Evolutionary conservation across 1,140 invertebrate species (phyloP).

Genomic region (Coelopa frigida): DNA sequence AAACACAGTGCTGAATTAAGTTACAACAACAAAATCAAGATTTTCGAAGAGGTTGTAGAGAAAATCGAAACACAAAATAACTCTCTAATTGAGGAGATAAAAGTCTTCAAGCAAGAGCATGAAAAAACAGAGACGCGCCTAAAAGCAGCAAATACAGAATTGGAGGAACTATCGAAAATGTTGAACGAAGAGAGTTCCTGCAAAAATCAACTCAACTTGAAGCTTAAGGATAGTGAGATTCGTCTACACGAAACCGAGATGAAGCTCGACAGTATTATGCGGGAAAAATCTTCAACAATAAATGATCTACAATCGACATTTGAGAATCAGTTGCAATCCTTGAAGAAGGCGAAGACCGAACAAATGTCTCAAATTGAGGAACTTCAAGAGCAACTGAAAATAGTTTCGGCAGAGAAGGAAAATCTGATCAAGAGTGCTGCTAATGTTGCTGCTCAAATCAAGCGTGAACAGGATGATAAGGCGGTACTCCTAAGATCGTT

Average conservation of each 20-base stretch:
- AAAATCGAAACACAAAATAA: conserved; percentile 8
- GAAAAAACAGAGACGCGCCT: conserved; percentile 1
- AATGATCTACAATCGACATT: neutral
- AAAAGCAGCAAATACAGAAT: conserved; percentile 6
- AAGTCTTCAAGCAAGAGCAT: conserved; percentile 8
- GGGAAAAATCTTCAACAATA: too few relatives aligned
- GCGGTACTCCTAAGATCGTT: conserved; percentile 2
- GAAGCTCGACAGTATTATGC: too few relatives aligned
- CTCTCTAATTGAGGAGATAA: conserved; percentile 9
- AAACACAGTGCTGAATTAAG: neutral
- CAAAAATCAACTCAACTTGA: neutral
- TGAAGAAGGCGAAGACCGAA: neutral
- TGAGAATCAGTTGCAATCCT: neutral
- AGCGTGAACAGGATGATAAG: conserved; percentile 13
- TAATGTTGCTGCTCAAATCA: neutral
- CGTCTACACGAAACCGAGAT: conserved; percentile 5
- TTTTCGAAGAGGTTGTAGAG: neutral
- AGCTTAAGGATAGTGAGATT: conserved; percentile 1
- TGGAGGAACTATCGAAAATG: conserved; percentile 5
- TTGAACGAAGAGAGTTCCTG: neutral
- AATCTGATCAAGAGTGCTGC: neutral
- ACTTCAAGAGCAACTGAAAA: conserved; percentile 5
- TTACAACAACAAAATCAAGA: conserved; percentile 2
- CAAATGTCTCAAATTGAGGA: conserved; percentile 4
- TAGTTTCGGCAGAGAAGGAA: conserved; percentile 1